phyloP scores from a whole-genome alignment of 1,140 invertebrate genomes.

The Pogonomyrmex californicus region DNA sequence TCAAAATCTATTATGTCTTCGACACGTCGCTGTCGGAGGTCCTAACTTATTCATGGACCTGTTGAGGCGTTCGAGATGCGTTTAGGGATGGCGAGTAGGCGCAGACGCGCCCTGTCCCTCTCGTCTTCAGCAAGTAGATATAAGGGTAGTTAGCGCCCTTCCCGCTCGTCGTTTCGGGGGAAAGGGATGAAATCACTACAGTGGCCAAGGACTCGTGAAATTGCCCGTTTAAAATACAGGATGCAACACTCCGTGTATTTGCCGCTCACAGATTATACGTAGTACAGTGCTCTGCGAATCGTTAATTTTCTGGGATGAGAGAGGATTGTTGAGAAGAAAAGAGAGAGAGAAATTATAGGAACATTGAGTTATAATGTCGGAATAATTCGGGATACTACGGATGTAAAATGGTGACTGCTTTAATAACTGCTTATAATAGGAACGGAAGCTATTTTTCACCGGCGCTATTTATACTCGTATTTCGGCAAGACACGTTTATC shows the following conservation, averaged over 20 bases:
- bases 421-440: constrained; percentile 47
- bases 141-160: constrained; percentile 84
- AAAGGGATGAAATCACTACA: constrained; percentile 83
- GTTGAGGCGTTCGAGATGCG: constrained; percentile 86
- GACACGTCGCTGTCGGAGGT: constrained; percentile 72
- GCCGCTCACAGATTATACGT: constrained; percentile 34
- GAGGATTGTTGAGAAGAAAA: background rate
- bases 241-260: constrained; percentile 53
- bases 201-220: constrained; percentile 85
- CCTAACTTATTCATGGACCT: constrained; percentile 87
- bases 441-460: constrained; percentile 42
- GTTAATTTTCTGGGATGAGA: constrained; percentile 23
- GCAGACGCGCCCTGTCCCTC: constrained; percentile 48
- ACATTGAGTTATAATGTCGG: constrained; percentile 16
- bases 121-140: constrained; percentile 76
- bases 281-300: constrained; percentile 28
- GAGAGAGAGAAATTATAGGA: background rate
- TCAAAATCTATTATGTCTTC: constrained; percentile 82
- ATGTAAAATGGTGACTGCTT: constrained; percentile 9
- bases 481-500: constrained; percentile 46
- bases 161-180: constrained; percentile 55
- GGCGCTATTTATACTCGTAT: constrained; percentile 43
- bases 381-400: constrained; percentile 10
- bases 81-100: constrained; percentile 81
- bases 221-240: constrained; percentile 85